Base-by-base conservation (phyloP, 2,888 invertebrate genomes). In the Xanthia icteritia region DNA sequence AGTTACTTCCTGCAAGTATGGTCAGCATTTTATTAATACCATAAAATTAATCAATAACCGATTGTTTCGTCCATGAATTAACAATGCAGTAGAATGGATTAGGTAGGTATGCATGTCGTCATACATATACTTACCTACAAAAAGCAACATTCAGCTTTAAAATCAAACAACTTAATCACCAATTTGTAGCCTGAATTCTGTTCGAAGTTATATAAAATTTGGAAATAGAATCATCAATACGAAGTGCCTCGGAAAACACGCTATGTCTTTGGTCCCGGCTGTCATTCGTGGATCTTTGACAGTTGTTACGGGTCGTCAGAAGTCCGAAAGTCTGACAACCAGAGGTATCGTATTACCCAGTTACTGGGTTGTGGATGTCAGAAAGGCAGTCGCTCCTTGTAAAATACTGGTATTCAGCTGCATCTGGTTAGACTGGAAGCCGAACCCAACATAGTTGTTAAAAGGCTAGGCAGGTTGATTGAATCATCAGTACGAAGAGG, bases 1-100 rank as follows among this genome's bases (percentile, higher is more conserved):
- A 64, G 51, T 45, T 73, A 73, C 20, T 76, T 78, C 82, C 65
- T 64, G 83, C 48, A 68, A 64, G 36, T 58, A 82, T 58, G n/a
- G n/a, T 65, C 56, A 76, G 48, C 51, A 58, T 36, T 78, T 78
- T 64, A 39, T 39, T 27, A 15, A 15, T 54, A 23, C 8, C 5
- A 15, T 54, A n/a, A n/a, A 45, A 61, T 77, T n/a, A 39, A 56
- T 48, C 31, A 74, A 39, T 56, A 20, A 65, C 15, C 20, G 20
- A 39, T 39, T 76, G 45, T 82, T 13, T 15, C 6, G 13, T 23
- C 31, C 27, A 27, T 61, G 36, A 54, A 42, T 54, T 60, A 51
- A 56, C 76, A 54, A 45, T 45, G 39, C 5, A 15, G 4, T 42
- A 54, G 5, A 71, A 48, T 58, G 31, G 6, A 23, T 73, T 17